phyloP scores from a whole-genome alignment of 2,888 invertebrate genomes.

The Mimas tiliae region DNA sequence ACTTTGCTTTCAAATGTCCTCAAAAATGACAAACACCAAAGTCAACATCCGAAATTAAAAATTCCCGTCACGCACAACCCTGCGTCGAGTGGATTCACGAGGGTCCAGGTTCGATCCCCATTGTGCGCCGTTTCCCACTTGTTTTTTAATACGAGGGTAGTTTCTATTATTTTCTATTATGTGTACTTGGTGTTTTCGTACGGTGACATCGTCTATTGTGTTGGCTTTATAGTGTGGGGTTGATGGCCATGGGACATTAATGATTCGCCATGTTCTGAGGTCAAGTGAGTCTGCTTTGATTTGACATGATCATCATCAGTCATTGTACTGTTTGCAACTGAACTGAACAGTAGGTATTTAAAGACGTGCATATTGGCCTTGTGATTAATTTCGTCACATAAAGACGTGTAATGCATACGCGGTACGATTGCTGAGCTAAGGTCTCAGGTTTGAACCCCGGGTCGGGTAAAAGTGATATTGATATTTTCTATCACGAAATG shows the following conservation, averaged over 20 bases:
- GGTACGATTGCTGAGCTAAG: too few species aligned
- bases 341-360: too few species aligned
- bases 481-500: too few species aligned
- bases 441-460: too few species aligned
- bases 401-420: too few species aligned
- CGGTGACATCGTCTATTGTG: conserved; percentile 68
- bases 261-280: conserved; percentile 64
- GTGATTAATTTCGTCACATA: not conserved
- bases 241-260: conserved; percentile 44
- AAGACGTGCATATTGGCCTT: not conserved
- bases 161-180: conserved; percentile 79
- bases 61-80: conserved; percentile 77
- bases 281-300: conserved; percentile 47
- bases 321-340: not conserved
- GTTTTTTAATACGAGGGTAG: conserved; percentile 81
- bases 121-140: conserved; percentile 75
- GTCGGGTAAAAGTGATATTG: too few species aligned
- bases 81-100: conserved; percentile 59
- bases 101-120: conserved; percentile 74
- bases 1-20: conserved; percentile 5
- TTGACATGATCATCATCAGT: not conserved
- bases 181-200: conserved; percentile 72
- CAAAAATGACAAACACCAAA: conserved; percentile 34
- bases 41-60: conserved; percentile 55
- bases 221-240: conserved; percentile 40